Base-by-base conservation (phyloP, 2,888 invertebrate genomes). In the Orthosia cruda region DNA sequence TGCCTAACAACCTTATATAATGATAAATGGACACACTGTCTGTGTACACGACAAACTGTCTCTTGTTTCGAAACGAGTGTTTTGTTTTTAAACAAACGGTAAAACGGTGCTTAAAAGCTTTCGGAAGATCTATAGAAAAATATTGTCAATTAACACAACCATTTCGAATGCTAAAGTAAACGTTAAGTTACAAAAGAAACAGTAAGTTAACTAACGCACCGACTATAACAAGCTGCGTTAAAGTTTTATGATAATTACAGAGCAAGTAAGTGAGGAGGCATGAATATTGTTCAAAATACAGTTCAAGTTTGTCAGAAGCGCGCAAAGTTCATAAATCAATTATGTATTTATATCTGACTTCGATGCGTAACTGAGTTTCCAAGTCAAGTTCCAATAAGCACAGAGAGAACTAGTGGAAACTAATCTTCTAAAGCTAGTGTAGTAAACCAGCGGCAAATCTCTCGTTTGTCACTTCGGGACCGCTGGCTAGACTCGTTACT, bases 391-490 rank as follows among this genome's bases (percentile, higher is more conserved):
- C 55, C 65, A 77, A 77, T 83, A 78, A 86, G 71, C 74, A 71
- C 57, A 20, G 71, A 58, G 78, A 81, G 77, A 83, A 83, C 80
- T 78, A 82, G 74, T 72, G 49, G 69, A 74, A 87, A 84, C 87
- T 85, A 85, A 90, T 86, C 87, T 88, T 83, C 81, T 73, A 71
- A 80, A 85, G 81, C 81, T 80, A 79, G 74, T 80, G 84, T 84
- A 87, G 87, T 87, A 87, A 90, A 87, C 89, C 87, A 80, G 83
- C 73, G 83, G 84, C 87, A 88, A 91, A 89, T 90, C 90, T 90
- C 88, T 88, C 89, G 89, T 91, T 91, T 89, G 89, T 91, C 89
- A 89, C 89, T 88, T 85, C 74, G 87, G 81, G 80, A 82, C 77
- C 83, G 83, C 86, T 88, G 83, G 83, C 79, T 84, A 79, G 84